Percentiles rank a stretch among this genome's conserved stretches.
Evolutionary conservation across 1,140 invertebrate species (phyloP).

Genomic region (Phortica variegata): DNA sequence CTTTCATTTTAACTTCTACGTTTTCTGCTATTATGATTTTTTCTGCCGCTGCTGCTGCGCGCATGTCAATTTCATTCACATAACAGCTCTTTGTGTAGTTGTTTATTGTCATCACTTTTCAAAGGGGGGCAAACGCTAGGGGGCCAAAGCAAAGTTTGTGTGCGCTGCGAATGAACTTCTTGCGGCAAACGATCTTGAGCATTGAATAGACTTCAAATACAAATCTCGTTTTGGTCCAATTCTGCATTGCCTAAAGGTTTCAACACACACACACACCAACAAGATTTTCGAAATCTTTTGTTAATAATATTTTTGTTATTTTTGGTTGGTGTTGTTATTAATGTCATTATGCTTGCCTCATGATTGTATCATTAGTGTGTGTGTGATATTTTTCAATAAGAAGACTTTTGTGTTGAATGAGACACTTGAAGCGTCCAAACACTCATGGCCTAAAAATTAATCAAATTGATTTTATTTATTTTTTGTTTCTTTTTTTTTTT

Average conservation of each 20-base stretch:
- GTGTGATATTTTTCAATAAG: slow-evolving; percentile 26
- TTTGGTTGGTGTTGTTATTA: slow-evolving; percentile 22
- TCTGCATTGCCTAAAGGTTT: too few species aligned
- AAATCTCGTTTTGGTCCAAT: too few species aligned
- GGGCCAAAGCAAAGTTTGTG: slow-evolving; percentile 41
- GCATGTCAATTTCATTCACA: slow-evolving; percentile 39
- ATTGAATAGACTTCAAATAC: too few species aligned
- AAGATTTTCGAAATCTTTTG: slow-evolving; percentile 24
- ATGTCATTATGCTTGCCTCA: slow-evolving; percentile 41
- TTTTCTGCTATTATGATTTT: too few species aligned
- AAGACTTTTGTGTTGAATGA: slow-evolving; percentile 6
- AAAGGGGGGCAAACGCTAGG: slow-evolving; percentile 31
- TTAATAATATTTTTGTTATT: slow-evolving; percentile 11
- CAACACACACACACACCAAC: neutral
- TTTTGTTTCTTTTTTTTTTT: neutral
- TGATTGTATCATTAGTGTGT: slow-evolving; percentile 34
- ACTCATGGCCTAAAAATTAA: slow-evolving; percentile 50
- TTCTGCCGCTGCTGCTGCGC: slow-evolving; percentile 4
- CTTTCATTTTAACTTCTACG: too few species aligned
- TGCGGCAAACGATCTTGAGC: neutral
- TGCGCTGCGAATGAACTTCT: slow-evolving; percentile 15
- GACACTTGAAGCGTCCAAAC: neutral
- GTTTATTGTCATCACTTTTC: neutral
- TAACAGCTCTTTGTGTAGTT: slow-evolving; percentile 32
- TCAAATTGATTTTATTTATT: slow-evolving; percentile 19